Percentiles rank a stretch among this genome's conserved stretches.
phyloP scores from a whole-genome alignment of 2,113 vertebrate species.

The Vicugna pacos region DNA sequence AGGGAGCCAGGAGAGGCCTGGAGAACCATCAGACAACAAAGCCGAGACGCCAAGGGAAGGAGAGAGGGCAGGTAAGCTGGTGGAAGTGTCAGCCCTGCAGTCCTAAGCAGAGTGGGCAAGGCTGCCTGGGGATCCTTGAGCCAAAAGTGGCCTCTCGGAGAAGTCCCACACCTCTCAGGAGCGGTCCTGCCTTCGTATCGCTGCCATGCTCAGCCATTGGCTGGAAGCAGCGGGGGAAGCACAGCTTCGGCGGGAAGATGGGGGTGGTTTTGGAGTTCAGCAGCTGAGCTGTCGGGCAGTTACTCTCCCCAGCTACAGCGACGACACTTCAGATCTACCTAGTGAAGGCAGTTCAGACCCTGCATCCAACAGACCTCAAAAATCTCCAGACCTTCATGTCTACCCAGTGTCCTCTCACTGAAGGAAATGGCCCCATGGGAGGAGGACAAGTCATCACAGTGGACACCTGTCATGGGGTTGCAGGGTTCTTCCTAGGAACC shows the following conservation, averaged over 20 bases:
- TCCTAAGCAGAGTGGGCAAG: neutral
- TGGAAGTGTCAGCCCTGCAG: neutral
- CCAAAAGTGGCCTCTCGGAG: neutral
- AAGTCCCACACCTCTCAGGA: neutral
- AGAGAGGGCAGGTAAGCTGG: accelerated
- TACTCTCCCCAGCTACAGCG: neutral
- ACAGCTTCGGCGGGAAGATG: neutral
- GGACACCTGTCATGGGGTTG: neutral
- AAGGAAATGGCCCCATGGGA: neutral
- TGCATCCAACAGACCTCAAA: neutral
- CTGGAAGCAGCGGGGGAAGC: neutral
- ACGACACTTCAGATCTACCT: neutral
- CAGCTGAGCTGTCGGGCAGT: neutral
- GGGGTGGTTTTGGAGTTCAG: too few species aligned
- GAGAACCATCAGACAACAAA: neutral
- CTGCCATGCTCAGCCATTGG: neutral
- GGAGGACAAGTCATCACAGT: neutral
- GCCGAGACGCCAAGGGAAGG: neutral
- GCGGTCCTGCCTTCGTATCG: neutral
- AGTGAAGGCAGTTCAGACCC: neutral
- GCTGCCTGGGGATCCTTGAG: neutral
- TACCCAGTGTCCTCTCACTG: neutral
- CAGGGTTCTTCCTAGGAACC: neutral
- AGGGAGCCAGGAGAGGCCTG: neutral
- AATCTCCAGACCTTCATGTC: neutral